Conservation (phyloP, 2,888 invertebrate genomes). For the Caenorhabditis sulstoni region DNA sequence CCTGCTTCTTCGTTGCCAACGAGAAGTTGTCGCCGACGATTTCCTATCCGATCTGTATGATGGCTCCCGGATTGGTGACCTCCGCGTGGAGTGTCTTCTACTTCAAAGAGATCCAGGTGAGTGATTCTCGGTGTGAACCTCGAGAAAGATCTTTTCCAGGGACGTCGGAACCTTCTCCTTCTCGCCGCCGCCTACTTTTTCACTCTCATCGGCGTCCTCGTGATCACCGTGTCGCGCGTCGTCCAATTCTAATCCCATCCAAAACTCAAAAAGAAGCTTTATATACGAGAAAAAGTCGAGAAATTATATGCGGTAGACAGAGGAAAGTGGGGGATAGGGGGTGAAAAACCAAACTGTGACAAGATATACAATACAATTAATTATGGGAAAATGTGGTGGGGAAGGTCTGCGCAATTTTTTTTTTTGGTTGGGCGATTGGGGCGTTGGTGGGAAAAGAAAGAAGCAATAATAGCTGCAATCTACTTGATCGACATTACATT, state of each 20-base stretch:
- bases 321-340: slow-evolving; percentile 6
- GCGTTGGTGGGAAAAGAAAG: neutral
- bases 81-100: slow-evolving; percentile 59
- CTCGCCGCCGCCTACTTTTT: slow-evolving; percentile 60
- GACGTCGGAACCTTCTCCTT: slow-evolving; percentile 58
- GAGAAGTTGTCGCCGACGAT: slow-evolving; percentile 47
- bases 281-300: slow-evolving; percentile 26
- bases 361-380: slow-evolving; percentile 59
- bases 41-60: slow-evolving; percentile 53
- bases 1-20: slow-evolving; percentile 44
- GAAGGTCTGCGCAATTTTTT: neutral
- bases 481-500: slow-evolving; percentile 56
- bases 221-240: slow-evolving; percentile 51
- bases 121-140: neutral
- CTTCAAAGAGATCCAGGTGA: slow-evolving; percentile 50
- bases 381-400: slow-evolving; percentile 34
- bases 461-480: slow-evolving; percentile 43
- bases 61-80: slow-evolving; percentile 51
- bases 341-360: slow-evolving; percentile 45
- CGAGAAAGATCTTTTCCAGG: slow-evolving; percentile 43
- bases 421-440: slow-evolving; percentile 16
- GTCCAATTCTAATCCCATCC: slow-evolving; percentile 8
- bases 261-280: slow-evolving; percentile 29
- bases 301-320: slow-evolving; percentile 24
- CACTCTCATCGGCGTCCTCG: slow-evolving; percentile 61